Percentiles rank a stretch among this genome's conserved stretches.
Conservation (phyloP, 2,113 vertebrate genomes). For the Macrotus californicus region DNA sequence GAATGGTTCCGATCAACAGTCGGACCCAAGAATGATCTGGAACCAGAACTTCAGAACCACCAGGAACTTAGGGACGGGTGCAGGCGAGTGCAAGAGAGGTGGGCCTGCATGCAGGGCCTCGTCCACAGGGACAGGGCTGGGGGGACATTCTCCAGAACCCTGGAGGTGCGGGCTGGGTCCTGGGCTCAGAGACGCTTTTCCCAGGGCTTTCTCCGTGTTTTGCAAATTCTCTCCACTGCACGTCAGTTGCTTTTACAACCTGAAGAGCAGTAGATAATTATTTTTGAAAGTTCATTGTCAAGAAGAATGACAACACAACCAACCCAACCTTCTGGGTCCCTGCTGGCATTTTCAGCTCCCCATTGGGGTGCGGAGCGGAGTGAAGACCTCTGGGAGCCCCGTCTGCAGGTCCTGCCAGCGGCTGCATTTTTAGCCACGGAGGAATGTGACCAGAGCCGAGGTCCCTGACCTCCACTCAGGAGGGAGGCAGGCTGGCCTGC, state of each 20-base stretch:
- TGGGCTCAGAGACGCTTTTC: neutral
- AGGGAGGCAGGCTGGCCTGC: neutral
- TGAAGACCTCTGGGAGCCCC: fast-evolving
- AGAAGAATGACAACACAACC: neutral
- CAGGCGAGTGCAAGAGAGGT: too few relatives aligned
- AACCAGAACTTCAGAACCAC: neutral
- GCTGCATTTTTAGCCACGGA: neutral
- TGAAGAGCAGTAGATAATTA: neutral
- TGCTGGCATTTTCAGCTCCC: fast-evolving
- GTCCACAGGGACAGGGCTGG: fast-evolving
- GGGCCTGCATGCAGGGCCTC: fast-evolving
- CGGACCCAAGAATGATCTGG: neutral
- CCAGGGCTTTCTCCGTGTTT: neutral
- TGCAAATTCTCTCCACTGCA: neutral
- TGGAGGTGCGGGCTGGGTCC: fast-evolving
- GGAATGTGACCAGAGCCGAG: neutral
- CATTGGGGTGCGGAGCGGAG: neutral
- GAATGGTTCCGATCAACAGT: neutral
- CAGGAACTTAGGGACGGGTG: neutral
- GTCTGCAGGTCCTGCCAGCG: fast-evolving
- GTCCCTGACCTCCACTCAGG: neutral
- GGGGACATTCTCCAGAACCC: fast-evolving
- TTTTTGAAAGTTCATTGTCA: neutral
- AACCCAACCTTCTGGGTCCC: fast-evolving
- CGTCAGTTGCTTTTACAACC: neutral